phyloP scores from a whole-genome alignment of 2,797 vertebrate species.

The Echeneis naucrates region DNA sequence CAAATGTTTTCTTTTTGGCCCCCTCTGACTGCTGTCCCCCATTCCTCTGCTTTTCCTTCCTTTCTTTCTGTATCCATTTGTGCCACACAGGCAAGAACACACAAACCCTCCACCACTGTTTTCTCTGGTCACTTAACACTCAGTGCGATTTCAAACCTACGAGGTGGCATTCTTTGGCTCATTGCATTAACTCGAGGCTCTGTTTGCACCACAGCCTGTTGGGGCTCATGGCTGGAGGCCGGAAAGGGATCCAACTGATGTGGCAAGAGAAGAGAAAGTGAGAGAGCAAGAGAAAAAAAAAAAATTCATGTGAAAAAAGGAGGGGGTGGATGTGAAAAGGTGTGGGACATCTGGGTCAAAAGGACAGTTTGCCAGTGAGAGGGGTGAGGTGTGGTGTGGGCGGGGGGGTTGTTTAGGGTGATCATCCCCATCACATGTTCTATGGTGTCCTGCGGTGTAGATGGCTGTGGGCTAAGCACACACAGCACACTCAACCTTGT shows the following conservation, averaged over 20 bases:
- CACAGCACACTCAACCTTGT: constrained; percentile 65
- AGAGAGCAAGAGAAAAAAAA: neutral
- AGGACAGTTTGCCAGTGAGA: constrained; percentile 56
- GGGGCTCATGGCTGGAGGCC: constrained; percentile 70
- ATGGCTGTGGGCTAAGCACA: constrained; percentile 65
- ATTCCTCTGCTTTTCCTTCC: neutral
- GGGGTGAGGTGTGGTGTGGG: constrained; percentile 44
- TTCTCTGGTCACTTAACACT: constrained; percentile 61
- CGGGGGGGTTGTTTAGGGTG: constrained; percentile 46
- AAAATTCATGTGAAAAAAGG: neutral
- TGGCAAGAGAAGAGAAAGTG: constrained; percentile 30
- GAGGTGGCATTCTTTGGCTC: constrained; percentile 69
- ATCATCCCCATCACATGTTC: constrained; percentile 79
- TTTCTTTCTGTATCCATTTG: neutral
- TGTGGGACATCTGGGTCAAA: constrained; percentile 75
- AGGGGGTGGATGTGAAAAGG: constrained; percentile 35
- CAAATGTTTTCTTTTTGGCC: neutral
- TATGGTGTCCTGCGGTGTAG: constrained; percentile 70
- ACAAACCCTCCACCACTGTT: constrained; percentile 16
- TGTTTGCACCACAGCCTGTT: constrained; percentile 62
- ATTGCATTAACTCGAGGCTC: constrained; percentile 63
- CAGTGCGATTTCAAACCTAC: constrained; percentile 49
- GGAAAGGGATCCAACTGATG: constrained; percentile 55
- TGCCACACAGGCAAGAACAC: constrained; percentile 10
- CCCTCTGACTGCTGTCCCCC: neutral